Evolutionary conservation across 2,888 invertebrate species (phyloP), one percentile per base, ranked within the genome.

Genomic region (Colostygia pectinataria): DNA sequence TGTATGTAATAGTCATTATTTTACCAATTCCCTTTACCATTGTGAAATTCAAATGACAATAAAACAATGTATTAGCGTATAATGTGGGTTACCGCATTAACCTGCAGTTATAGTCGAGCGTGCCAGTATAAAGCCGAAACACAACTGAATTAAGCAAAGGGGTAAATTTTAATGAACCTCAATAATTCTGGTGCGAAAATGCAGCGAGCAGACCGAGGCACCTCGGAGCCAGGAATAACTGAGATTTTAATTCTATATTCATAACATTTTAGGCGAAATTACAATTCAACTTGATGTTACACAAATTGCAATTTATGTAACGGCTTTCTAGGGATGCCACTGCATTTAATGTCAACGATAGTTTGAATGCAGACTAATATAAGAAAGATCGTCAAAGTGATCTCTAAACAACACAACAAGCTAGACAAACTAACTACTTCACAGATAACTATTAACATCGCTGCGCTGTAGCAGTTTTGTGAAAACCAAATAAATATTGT

Each of bases 131-230:
- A 63, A 63, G 50, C 59, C 52, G 50, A 63, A 64, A 60, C 61
- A 54, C 52, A 59, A 60, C 63, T 65, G 64, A 65, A 72, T 68
- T 56, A 63, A 66, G 63, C 61, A 65, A 63, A 61, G 63, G 54
- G 59, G 57, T 64, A 63, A 60, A 71, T 72, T 77, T 71, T 74
- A 74, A 77, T 74, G 73, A 72, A 65, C 65, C 65, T 65, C 64
- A 66, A 68, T 70, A 71, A 71, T 66, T 66, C 50, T 55, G 44
- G 60, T 56, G 65, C 59, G 65, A 68, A 68, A 68, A 71, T 69
- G 63, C 66, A 65, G 44, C 60, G 53, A 53, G 49, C 41, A 24
- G 36, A 54, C 43, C 40, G 36, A 38, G 23, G 28, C 50, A 46
- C 42, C 42, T 6, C 5, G 27, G 59, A 65, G 49, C 53, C 61